These are phyloP conservation scores for Micromesistius poutassou DNA, from an alignment of 2,797 vertebrate species.

Conservation along the genomic window DNA sequence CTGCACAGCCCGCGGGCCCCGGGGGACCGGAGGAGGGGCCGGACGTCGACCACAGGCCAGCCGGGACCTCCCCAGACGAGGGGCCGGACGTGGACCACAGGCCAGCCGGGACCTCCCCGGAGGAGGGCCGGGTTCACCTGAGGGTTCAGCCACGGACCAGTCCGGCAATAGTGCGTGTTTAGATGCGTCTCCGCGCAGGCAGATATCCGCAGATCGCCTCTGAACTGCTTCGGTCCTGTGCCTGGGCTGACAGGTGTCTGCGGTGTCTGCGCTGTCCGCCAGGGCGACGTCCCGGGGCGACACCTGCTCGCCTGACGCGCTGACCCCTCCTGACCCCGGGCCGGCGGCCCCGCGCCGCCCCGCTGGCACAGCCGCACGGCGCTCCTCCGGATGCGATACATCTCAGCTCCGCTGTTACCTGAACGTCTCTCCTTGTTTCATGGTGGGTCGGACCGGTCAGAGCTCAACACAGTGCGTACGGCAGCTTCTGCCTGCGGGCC, in stretches of 20 bases:
- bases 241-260: too few species aligned
- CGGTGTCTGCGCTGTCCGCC: too few species aligned
- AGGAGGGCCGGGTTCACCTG: too few species aligned
- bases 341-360: background rate
- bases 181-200: background rate
- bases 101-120: too few species aligned
- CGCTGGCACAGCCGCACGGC: conserved; percentile 32
- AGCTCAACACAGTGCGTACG: conserved; percentile 6
- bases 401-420: conserved; percentile 32
- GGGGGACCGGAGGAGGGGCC: background rate
- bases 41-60: background rate
- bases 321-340: too few species aligned
- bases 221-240: background rate
- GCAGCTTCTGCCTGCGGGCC: conserved; percentile 34
- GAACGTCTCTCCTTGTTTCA: conserved; percentile 13
- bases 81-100: too few species aligned
- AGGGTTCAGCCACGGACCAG: background rate
- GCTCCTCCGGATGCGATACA: conserved; percentile 46
- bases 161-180: background rate
- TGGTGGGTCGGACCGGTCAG: background rate
- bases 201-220: background rate
- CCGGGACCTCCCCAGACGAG: too few species aligned
- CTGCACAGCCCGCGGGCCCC: conserved; percentile 45
- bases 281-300: conserved; percentile 38
- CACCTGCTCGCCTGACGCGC: conserved; percentile 8